Evolutionary conservation across 1,140 invertebrate genomes (phyloP).

Genomic region (Scaptomyza pallida): DNA sequence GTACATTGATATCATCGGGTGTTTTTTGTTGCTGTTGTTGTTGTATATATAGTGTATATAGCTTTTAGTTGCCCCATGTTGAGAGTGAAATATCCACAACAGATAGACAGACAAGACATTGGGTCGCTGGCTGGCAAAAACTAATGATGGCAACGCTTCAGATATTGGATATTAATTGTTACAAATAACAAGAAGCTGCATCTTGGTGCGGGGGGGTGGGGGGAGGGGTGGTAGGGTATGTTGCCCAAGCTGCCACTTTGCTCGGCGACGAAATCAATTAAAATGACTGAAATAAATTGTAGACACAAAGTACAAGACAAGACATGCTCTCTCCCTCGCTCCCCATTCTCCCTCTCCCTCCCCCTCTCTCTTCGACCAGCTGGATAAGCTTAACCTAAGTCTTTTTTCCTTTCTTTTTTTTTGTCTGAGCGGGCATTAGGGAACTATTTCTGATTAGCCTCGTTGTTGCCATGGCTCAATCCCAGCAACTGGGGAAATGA

Average conservation of each 20-base stretch:
- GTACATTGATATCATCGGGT: conserved; percentile 63
- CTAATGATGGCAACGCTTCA: conserved; percentile 65
- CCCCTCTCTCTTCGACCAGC: background rate
- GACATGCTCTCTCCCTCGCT: background rate
- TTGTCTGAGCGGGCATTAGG: conserved; percentile 25
- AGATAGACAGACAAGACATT: conserved; percentile 22
- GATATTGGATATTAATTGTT: conserved; percentile 83
- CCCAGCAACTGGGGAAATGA: conserved; percentile 12
- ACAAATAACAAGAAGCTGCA: conserved; percentile 72
- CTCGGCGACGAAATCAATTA: conserved; percentile 68
- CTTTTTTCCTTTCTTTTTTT: too few species aligned
- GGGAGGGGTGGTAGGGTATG: too few species aligned
- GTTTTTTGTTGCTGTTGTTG: too few species aligned
- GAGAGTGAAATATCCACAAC: conserved; percentile 59
- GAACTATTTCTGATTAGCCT: conserved; percentile 67
- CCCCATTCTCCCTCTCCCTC: too few species aligned
- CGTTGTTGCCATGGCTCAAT: conserved; percentile 17
- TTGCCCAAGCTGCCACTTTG: background rate
- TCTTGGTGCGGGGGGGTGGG: background rate
- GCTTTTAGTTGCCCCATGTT: too few species aligned
- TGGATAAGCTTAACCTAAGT: conserved; percentile 27
- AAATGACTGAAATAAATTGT: conserved; percentile 78
- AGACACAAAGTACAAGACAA: conserved; percentile 50
- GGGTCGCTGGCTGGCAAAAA: conserved; percentile 35
- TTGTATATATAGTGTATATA: conserved; percentile 4